Evolutionary conservation across 2,888 invertebrate genomes (phyloP), one percentile per base, ranked within the genome.

Genomic region (Dione juno): DNA sequence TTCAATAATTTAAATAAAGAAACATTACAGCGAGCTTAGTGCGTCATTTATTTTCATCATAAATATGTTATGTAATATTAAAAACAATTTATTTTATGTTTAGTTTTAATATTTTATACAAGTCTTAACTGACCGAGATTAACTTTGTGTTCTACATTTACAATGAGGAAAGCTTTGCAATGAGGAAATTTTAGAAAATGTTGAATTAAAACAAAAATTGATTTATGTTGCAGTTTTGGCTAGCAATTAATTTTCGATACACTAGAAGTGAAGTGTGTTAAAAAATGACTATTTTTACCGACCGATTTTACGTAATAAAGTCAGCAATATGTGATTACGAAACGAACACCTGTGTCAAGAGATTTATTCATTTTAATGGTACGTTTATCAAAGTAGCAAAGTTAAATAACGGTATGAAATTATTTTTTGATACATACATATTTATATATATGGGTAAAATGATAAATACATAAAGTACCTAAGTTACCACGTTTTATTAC

Each of bases 331-430:
- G 79, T 80, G 77, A 79, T 82, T 82, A 80, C 75, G 72, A 76
- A 77, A 83, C 82, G 83, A 83, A 82, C 89, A 90, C 88, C 88
- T 89, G 90, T 86, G 88, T 88, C 86, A 88, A 88, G 87, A 86
- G 82, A 79, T 82, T 82, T 86, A 88, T 87, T 86, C 81, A 78
- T 83, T 79, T 83, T 61, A 81, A 80, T 80, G 71, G 74, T 75
- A 75, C 71, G 65, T 74, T 74, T 79, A 77, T 81, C 28, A 28
- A 28, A 61, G 58, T 54, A 16, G 21, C 52, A 57, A 28, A n/a
- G 65, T 50, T 41, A 43, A 45, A 40, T 16, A 50, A 19, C 67
- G 69, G 64, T 68, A 68, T 68, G 59, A 67, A n/a, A 67, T 13
- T 48, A 67, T 52, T 40, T 40, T 40, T 40, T 40, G 40, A 40